Conservation (phyloP, 2,888 invertebrate species). For the Pyrrhia umbra region DNA sequence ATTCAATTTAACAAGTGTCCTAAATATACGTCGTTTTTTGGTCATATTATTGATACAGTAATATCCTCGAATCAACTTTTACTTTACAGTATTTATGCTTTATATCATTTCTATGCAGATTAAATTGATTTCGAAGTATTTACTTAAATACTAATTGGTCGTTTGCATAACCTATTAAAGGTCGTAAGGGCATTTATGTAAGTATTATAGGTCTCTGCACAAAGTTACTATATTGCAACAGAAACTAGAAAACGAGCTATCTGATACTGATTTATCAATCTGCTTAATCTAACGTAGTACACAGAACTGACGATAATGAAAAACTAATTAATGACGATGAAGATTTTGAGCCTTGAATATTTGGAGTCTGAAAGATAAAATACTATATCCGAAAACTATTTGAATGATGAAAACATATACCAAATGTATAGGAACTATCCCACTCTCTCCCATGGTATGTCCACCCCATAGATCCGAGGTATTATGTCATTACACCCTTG, state of each 20-base stretch:
- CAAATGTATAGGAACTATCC: conserved; percentile 16
- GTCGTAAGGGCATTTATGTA: conserved; percentile 27
- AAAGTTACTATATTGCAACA: conserved; percentile 25
- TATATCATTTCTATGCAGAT: conserved; percentile 28
- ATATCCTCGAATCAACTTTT: conserved; percentile 28
- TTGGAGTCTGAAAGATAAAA: no score
- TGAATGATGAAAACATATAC: neutral
- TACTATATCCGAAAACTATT: no score
- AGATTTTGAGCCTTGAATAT: no score
- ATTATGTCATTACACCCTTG: conserved; percentile 74
- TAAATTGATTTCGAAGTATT: conserved; percentile 20
- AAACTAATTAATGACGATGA: neutral
- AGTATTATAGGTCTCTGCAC: conserved; percentile 4
- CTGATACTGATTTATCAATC: conserved; percentile 4
- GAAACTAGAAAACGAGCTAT: conserved; percentile 12
- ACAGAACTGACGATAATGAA: neutral
- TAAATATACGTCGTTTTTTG: neutral
- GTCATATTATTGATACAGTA: neutral
- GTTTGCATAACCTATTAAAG: conserved; percentile 39
- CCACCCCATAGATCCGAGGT: conserved; percentile 54
- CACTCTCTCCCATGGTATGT: conserved; percentile 15
- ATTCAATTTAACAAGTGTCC: neutral
- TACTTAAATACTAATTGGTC: conserved; percentile 25
- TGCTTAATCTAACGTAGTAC: neutral
- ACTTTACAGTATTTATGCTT: conserved; percentile 28